Evolutionary conservation across 2,113 vertebrate species (phyloP).

Genomic region (Candoia aspera): DNA sequence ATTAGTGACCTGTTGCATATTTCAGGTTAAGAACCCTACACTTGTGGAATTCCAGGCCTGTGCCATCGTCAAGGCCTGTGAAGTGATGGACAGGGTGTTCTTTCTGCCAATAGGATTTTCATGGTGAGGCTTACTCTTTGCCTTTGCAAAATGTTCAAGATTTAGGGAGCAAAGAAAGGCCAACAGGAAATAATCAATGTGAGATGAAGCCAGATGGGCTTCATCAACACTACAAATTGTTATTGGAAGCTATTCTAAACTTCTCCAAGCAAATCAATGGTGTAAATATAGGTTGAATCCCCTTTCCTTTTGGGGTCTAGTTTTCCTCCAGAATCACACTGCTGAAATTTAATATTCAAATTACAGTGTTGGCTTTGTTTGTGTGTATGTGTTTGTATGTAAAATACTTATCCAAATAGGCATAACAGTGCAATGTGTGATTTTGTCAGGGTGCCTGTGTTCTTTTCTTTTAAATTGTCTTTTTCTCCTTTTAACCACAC

Average conservation of each 20-base stretch:
- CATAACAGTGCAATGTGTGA: background rate
- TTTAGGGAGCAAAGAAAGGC: background rate
- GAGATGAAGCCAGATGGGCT: background rate
- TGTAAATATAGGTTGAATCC: background rate
- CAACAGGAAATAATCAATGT: background rate
- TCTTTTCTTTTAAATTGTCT: background rate
- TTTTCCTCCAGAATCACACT: background rate
- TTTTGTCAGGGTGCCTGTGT: background rate
- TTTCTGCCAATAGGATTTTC: background rate
- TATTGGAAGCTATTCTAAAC: background rate
- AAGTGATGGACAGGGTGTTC: conserved; percentile 54
- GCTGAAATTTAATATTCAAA: background rate
- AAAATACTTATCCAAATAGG: background rate
- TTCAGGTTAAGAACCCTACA: conserved; percentile 56
- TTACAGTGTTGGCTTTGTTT: background rate
- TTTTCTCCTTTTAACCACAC: background rate
- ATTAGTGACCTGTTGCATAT: conserved; percentile 46
- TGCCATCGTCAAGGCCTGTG: conserved; percentile 52
- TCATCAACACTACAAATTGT: background rate
- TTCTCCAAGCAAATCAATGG: background rate
- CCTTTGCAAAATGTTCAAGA: background rate
- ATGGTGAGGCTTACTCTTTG: background rate
- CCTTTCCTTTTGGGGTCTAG: background rate
- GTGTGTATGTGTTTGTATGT: background rate
- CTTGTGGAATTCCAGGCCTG: conserved; percentile 70